These are phyloP conservation scores for Apis florea DNA, from an alignment of 1,140 invertebrate genomes.

Conservation along the genomic window DNA sequence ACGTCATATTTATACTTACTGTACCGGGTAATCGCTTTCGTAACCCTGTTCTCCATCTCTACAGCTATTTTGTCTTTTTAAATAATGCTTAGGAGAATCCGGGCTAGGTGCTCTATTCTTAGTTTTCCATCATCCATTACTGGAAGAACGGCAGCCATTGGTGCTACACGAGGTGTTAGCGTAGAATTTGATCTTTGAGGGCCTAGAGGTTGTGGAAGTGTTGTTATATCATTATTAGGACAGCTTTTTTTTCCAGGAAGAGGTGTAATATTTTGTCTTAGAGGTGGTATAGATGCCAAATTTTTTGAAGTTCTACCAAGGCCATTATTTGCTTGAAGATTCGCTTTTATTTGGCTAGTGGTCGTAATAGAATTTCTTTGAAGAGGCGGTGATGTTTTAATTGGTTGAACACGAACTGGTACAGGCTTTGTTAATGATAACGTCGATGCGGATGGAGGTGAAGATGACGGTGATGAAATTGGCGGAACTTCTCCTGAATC, in stretches of 20 bases:
- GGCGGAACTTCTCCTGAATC: slow-evolving; percentile 70
- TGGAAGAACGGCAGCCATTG: slow-evolving; percentile 78
- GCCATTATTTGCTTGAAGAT: slow-evolving; percentile 73
- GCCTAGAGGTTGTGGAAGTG: slow-evolving; percentile 70
- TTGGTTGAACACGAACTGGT: slow-evolving; percentile 76
- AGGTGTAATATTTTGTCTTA: slow-evolving; percentile 76
- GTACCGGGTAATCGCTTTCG: slow-evolving; percentile 78
- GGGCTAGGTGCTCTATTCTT: slow-evolving; percentile 75
- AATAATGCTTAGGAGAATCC: slow-evolving; percentile 73
- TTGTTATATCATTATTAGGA: slow-evolving; percentile 39
- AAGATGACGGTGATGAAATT: slow-evolving; percentile 64
- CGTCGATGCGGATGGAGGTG: slow-evolving; percentile 64
- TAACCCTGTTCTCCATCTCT: slow-evolving; percentile 74
- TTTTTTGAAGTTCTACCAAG: slow-evolving; percentile 72
- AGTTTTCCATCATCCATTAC: slow-evolving; percentile 79
- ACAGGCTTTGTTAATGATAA: slow-evolving; percentile 73
- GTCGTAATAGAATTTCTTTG: slow-evolving; percentile 75
- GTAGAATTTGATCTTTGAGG: slow-evolving; percentile 78
- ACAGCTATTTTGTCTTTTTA: slow-evolving; percentile 75
- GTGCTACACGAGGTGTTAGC: slow-evolving; percentile 74
- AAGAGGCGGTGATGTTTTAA: slow-evolving; percentile 76
- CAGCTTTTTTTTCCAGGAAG: slow-evolving; percentile 71
- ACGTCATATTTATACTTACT: slow-evolving; percentile 68
- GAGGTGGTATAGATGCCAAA: slow-evolving; percentile 75
- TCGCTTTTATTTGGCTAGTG: slow-evolving; percentile 78